Conservation (phyloP, 1,140 invertebrate genomes). For the Paracyclopina nana region DNA sequence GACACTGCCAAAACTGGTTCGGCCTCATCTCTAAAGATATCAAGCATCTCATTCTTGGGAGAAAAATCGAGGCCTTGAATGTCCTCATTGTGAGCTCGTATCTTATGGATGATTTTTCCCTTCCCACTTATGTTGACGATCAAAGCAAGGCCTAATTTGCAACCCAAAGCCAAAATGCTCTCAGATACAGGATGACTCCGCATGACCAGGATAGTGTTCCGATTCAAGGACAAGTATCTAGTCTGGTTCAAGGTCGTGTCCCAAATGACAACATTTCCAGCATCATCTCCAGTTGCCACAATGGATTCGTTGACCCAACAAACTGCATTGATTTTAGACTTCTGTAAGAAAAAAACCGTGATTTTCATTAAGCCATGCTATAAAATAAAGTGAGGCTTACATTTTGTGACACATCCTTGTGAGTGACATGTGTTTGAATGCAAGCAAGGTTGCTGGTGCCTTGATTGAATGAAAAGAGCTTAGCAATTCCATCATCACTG, state of each 20-base stretch:
- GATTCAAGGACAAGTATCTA: slow-evolving; percentile 28
- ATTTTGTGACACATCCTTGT: too few relatives aligned
- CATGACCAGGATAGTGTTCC: slow-evolving; percentile 32
- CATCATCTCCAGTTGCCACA: slow-evolving; percentile 32
- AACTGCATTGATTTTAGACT: too few relatives aligned
- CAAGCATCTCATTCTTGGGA: slow-evolving; percentile 33
- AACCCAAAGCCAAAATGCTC: slow-evolving; percentile 40
- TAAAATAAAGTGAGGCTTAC: too few relatives aligned
- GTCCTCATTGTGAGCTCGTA: slow-evolving; percentile 47
- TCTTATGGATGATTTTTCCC: slow-evolving; percentile 38
- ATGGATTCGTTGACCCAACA: too few relatives aligned
- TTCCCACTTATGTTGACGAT: slow-evolving; percentile 37
- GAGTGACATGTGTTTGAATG: too few relatives aligned
- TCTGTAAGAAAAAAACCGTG: too few relatives aligned
- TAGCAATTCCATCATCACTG: too few relatives aligned
- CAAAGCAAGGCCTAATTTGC: slow-evolving; percentile 39
- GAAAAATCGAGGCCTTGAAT: slow-evolving; percentile 49
- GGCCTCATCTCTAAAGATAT: slow-evolving; percentile 28
- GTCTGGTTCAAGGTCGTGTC: slow-evolving; percentile 34
- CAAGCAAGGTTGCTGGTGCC: too few relatives aligned
- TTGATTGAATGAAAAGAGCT: too few relatives aligned
- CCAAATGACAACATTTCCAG: slow-evolving; percentile 41
- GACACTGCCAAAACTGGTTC: slow-evolving; percentile 22
- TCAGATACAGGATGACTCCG: slow-evolving; percentile 39
- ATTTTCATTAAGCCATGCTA: too few relatives aligned